These are phyloP conservation scores for Aphelinus atriplicis DNA, from an alignment of 1,140 invertebrate genomes.

Conservation along the genomic window DNA sequence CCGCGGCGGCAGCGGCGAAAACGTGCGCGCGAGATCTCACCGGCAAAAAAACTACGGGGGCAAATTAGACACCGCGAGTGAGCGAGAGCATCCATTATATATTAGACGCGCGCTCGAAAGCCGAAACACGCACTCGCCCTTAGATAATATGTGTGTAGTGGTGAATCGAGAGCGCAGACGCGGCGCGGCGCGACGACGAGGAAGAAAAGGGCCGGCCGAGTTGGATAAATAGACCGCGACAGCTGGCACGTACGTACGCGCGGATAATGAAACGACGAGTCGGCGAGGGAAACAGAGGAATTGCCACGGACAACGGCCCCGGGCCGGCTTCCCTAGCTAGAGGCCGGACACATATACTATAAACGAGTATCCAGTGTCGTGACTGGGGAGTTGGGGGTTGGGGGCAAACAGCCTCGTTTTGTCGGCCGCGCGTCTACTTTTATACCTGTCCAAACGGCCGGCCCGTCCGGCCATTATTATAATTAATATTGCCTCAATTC, in stretches of 20 bases:
- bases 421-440: not conserved
- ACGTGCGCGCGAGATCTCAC: too few relatives aligned
- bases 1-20: too few relatives aligned
- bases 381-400: not conserved
- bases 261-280: conserved; percentile 18
- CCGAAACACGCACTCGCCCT: too few relatives aligned
- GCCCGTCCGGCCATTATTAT: too few relatives aligned
- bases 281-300: conserved; percentile 18
- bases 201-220: not conserved
- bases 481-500: too few relatives aligned
- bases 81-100: too few relatives aligned
- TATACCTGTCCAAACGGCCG: not conserved
- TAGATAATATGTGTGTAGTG: not conserved
- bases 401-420: conserved; percentile 1
- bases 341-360: not conserved
- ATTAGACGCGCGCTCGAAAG: too few relatives aligned
- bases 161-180: not conserved
- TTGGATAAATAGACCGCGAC: conserved; percentile 16
- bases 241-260: not conserved
- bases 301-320: not conserved
- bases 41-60: too few relatives aligned
- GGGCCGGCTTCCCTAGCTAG: not conserved
- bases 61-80: too few relatives aligned
- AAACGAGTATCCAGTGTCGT: not conserved
- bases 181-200: too few relatives aligned